Percentiles rank a stretch among this genome's conserved stretches.
Evolutionary conservation across 2,113 vertebrate species (phyloP).

Genomic region (Oryctolagus cuniculus): DNA sequence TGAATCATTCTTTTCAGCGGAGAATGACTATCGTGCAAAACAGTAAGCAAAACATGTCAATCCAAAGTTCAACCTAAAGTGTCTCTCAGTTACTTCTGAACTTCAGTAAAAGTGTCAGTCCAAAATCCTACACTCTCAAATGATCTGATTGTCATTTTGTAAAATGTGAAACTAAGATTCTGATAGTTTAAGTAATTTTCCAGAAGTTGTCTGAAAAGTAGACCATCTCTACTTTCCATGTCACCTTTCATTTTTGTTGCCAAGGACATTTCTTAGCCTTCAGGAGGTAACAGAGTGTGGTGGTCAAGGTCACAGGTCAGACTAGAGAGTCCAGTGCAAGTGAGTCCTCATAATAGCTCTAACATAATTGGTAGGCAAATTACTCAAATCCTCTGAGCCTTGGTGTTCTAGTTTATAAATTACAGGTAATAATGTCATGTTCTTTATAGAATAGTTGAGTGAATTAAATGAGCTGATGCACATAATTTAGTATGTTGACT

Average conservation of each 20-base stretch:
- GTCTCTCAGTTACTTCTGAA: constrained; percentile 53
- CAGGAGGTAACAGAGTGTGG: neutral
- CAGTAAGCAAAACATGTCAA: constrained; percentile 70
- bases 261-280: neutral
- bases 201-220: constrained; percentile 9
- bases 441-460: neutral
- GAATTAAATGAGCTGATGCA: neutral
- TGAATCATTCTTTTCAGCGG: constrained; percentile 71
- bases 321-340: neutral
- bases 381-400: neutral
- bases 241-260: neutral
- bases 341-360: neutral
- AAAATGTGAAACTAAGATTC: neutral
- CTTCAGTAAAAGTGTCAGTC: neutral
- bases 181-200: constrained; percentile 3
- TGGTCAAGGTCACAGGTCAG: neutral
- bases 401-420: constrained; percentile 29
- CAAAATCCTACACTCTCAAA: neutral
- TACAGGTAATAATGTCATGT: neutral
- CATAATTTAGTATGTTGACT: neutral
- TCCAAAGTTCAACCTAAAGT: constrained; percentile 58
- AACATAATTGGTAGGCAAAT: neutral
- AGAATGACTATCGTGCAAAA: constrained; percentile 50
- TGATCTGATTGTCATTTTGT: neutral
- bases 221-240: neutral